These are phyloP conservation scores for Drosophila recens DNA, from an alignment of 2,888 invertebrate genomes.

Conservation along the genomic window DNA sequence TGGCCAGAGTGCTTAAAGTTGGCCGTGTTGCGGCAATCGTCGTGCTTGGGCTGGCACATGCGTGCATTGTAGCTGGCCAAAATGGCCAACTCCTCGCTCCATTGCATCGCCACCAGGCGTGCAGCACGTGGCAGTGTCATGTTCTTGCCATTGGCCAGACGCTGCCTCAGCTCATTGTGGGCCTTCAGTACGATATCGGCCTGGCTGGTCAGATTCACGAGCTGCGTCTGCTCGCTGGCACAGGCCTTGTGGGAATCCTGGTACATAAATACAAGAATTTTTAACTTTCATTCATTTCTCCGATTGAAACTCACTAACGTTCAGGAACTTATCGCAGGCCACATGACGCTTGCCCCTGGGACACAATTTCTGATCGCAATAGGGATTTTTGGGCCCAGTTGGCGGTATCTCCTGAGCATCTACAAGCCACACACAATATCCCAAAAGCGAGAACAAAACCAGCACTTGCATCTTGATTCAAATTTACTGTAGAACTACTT, in stretches of 20 bases:
- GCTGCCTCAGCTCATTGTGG: slow-evolving; percentile 65
- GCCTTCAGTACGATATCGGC: slow-evolving; percentile 41
- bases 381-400: slow-evolving; percentile 50
- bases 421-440: slow-evolving; percentile 11
- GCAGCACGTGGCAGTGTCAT: slow-evolving; percentile 58
- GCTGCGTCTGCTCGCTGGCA: background rate
- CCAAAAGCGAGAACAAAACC: slow-evolving; percentile 9
- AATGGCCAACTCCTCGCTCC: slow-evolving; percentile 68
- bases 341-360: slow-evolving; percentile 53
- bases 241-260: slow-evolving; percentile 45
- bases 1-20: slow-evolving; percentile 65
- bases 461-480: slow-evolving; percentile 30
- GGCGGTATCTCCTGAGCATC: slow-evolving; percentile 14
- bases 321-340: slow-evolving; percentile 54
- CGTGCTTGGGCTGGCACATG: slow-evolving; percentile 58
- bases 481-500: slow-evolving; percentile 6
- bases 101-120: slow-evolving; percentile 68
- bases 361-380: slow-evolving; percentile 58
- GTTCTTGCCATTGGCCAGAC: slow-evolving; percentile 57
- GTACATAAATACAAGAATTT: background rate
- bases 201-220: slow-evolving; percentile 46
- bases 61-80: slow-evolving; percentile 68
- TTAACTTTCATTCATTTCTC: background rate
- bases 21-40: slow-evolving; percentile 67
- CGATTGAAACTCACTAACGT: slow-evolving; percentile 22